Evolutionary conservation across 2,113 vertebrate genomes (phyloP), one percentile per base, ranked within the genome.

Genomic region (Xenotilapia caudafasciata): DNA sequence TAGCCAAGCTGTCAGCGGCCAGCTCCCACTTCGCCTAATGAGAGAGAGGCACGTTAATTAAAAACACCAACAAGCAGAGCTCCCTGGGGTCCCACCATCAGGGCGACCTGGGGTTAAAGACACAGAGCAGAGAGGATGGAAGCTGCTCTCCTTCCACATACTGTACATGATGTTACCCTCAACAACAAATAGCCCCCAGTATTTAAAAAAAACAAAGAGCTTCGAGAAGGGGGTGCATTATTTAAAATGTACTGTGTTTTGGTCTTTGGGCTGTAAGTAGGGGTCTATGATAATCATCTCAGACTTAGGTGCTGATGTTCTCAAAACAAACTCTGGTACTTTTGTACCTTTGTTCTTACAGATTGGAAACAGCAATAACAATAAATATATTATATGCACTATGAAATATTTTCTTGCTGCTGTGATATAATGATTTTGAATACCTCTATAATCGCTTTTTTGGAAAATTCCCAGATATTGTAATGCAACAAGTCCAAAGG

Each of bases 41-140:
- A 96, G 94, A 87, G 90, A 93, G 90, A 91, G 88, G 84, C 92
- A 83, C 73, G 86, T 94, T 96, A 96, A 96, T 96, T 96, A 95
- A 95, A 95, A 96, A 94, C 95, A 95, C 90, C 93, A 94, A 94
- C 94, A 94, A 92, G 92, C 90, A 51, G 90, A 91, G 88, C 94
- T 94, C 94, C 94, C 95, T 88, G 60, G 93, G 47, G 93, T 80
- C 92, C 89, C 86, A 90, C 91, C 93, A 92, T 92, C 93, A 90
- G 90, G 80, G 91, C 86, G 86, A 95, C 94, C 94, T 79, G 55
- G 94, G 93, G 94, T 95, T 95, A 96, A 95, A 95, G 94, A 95
- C 90, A 83, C 47, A 17, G 85, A 88, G 88, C 86, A 83, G 31
- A 86, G 82, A 90, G 86, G 86, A 91, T 38, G 80, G 75, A 79